Conservation (phyloP, 2,113 vertebrate genomes). For the Dasyornis broadbenti region DNA sequence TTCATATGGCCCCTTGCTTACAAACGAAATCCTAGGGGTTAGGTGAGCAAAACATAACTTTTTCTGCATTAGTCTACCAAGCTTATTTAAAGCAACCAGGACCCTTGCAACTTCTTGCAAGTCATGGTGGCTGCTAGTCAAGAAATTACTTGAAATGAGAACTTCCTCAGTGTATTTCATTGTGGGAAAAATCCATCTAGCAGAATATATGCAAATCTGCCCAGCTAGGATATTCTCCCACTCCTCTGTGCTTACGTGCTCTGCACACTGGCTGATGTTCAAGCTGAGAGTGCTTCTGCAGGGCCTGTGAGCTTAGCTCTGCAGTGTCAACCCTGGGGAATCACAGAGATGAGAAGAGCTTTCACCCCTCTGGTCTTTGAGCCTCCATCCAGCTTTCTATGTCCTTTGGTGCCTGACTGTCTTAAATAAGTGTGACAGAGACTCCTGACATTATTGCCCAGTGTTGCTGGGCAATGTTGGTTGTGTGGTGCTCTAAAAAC, state of each 20-base stretch:
- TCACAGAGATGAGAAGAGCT: not conserved
- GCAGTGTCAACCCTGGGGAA: not conserved
- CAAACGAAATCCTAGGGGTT: not conserved
- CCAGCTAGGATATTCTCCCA: not conserved
- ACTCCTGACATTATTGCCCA: not conserved
- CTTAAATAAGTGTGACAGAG: not conserved
- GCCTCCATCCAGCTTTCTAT: not conserved
- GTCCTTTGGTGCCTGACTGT: not conserved
- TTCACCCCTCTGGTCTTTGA: not conserved
- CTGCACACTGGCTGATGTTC: not conserved
- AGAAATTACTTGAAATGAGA: not conserved
- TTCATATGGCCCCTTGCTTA: not conserved
- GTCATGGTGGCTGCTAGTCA: not conserved
- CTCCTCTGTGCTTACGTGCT: accelerated
- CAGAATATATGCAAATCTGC: not conserved
- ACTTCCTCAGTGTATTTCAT: not conserved
- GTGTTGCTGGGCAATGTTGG: not conserved
- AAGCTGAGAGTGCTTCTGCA: not conserved
- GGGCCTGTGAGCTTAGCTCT: not conserved
- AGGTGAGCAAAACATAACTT: not conserved
- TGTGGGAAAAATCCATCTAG: not conserved
- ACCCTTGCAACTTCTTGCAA: not conserved
- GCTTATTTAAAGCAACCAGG: not conserved
- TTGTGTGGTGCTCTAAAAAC: not conserved
- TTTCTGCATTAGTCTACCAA: not conserved